Base-by-base conservation (phyloP, 1,140 invertebrate genomes). In the Oncopodura yosiiana region DNA sequence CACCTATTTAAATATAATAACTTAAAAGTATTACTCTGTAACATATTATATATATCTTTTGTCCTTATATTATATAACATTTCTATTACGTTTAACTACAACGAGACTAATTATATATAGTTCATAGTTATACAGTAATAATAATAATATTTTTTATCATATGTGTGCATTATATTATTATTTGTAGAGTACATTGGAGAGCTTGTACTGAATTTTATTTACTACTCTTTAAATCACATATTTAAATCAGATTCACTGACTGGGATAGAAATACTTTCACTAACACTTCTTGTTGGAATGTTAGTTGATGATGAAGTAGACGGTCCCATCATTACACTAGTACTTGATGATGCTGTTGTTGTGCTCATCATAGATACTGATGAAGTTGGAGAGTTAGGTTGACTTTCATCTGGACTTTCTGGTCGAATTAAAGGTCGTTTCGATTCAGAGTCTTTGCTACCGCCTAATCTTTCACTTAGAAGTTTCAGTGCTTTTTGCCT, bases 401-500 rank as follows among this genome's bases (percentile, higher is more conserved):
- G 16, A 3, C 19, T 32, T n/a, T 36, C 18, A 5, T 58, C 55
- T 9, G 38, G 37, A 43, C 57, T 55, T 43, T 60, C 52, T 14
- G 46, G 58, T 38, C 52, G 49, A 9, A 61, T 21, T n/a, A 61
- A 32, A 24, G 53, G 53, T 26, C 49, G 42, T 27, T 61, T 61
- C 3, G 53, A 18, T 49, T 61, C 58, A 3, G 16, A 5, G 30
- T 56, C 48, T 27, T 48, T 56, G 3, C 38, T 36, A 30, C 41
- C 32, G 89, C 80, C 86, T 60, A 95, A 76, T 65, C 92, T 77
- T 73, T 95, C 91, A 69, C 86, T 94, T 38, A 95, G 71, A 3
- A 90, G 89, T 73, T 94, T 94, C 42, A 95, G 73, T 41, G 92
- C 92, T 64, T 94, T 88, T 87, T 94, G 90, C 69, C 91, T 95